Evolutionary conservation across 2,113 vertebrate species (phyloP).

Genomic region (Pedetes capensis): DNA sequence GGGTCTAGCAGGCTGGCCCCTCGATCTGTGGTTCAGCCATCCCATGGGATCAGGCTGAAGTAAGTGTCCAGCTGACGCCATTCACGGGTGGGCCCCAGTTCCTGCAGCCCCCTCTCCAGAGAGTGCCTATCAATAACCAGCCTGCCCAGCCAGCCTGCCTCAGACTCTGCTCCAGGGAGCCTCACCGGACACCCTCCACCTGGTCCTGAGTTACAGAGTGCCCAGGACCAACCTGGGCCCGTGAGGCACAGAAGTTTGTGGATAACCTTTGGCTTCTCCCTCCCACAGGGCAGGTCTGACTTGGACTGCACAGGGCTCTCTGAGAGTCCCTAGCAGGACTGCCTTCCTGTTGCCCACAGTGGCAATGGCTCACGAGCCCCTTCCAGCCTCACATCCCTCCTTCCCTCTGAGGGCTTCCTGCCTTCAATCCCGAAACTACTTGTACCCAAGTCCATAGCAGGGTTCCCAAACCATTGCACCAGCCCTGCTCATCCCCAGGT

Average conservation of each 20-base stretch:
- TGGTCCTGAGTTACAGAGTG: background rate
- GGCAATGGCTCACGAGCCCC: background rate
- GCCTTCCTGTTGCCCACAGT: rapidly evolving
- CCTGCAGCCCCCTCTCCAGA: background rate
- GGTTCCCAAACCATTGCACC: background rate
- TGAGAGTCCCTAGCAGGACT: background rate
- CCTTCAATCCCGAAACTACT: background rate
- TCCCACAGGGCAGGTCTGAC: background rate
- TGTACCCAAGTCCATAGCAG: background rate
- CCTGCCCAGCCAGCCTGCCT: rapidly evolving
- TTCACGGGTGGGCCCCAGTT: background rate
- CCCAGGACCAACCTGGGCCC: background rate
- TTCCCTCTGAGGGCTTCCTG: background rate
- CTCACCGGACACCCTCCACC: background rate
- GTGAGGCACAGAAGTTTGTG: background rate
- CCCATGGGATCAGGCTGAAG: background rate
- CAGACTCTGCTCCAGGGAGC: background rate
- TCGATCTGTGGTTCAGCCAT: background rate
- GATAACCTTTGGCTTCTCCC: background rate
- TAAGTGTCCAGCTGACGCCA: background rate
- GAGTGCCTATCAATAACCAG: background rate
- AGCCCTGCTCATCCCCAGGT: background rate
- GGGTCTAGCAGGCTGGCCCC: background rate
- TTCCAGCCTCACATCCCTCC: background rate
- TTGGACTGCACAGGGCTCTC: background rate